Evolutionary conservation across 2,797 vertebrate species (phyloP).

Genomic region (Uromys caudimaculatus): DNA sequence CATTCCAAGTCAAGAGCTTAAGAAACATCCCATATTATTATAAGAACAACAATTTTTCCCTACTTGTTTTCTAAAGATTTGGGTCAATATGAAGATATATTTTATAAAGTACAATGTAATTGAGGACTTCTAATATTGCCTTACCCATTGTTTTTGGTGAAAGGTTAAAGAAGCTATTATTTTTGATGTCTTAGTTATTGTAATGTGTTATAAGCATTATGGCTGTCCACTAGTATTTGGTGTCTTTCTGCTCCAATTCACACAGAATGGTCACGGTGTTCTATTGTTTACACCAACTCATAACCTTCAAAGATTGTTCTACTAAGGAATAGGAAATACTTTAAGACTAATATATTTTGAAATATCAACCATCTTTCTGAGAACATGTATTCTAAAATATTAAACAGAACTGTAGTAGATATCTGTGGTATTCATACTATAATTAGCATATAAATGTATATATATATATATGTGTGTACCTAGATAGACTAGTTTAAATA

Average conservation of each 20-base stretch:
- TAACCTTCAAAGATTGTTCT: neutral
- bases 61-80: neutral
- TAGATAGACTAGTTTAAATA: neutral
- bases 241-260: neutral
- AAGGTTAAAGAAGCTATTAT: neutral
- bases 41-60: neutral
- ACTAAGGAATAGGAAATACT: neutral
- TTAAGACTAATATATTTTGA: neutral
- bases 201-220: neutral
- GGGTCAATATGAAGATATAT: neutral
- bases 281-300: neutral
- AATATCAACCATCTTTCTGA: neutral
- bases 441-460: neutral
- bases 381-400: neutral
- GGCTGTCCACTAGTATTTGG: neutral
- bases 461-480: no score
- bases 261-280: neutral
- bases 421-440: neutral
- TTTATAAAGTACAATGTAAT: neutral
- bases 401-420: neutral
- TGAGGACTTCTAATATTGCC: neutral
- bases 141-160: neutral
- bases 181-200: slow-evolving; percentile 4
- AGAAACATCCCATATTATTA: neutral
- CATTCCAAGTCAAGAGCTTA: neutral